Conservation (phyloP, 2,888 invertebrate species). For the Leptinotarsa tumamoca region DNA sequence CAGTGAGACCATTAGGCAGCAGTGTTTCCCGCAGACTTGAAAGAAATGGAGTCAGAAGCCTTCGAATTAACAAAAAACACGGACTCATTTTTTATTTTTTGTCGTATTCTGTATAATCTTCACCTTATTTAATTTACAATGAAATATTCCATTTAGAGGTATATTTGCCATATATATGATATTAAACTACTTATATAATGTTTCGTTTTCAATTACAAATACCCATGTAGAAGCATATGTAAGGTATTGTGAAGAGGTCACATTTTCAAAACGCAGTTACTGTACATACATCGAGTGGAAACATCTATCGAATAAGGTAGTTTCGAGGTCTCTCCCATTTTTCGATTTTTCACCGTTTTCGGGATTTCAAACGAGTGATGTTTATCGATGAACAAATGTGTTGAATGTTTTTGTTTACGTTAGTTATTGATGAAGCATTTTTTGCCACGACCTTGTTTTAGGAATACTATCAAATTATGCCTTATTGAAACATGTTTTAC, state of each 20-base stretch:
- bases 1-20: too few species aligned
- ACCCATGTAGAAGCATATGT: conserved; percentile 33
- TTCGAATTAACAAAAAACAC: too few species aligned
- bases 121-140: too few species aligned
- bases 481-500: not conserved
- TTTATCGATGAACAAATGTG: conserved; percentile 6
- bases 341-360: conserved; percentile 12
- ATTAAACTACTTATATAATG: too few species aligned
- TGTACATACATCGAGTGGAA: not conserved
- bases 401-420: not conserved
- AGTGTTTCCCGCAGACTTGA: too few species aligned
- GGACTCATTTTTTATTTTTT: too few species aligned
- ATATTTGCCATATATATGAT: too few species aligned
- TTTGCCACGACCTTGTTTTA: not conserved
- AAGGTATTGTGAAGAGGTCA: conserved; percentile 31
- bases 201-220: conserved; percentile 33
- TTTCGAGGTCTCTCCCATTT: not conserved
- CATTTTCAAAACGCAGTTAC: conserved; percentile 4
- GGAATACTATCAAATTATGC: not conserved
- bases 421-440: not conserved
- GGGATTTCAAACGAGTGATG: conserved; percentile 1
- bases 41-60: too few species aligned
- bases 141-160: not conserved
- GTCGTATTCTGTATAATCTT: too few species aligned
- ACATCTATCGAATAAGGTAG: not conserved